Conservation (phyloP, 1,140 invertebrate species). For the Macrotrachela quadricornifera region DNA sequence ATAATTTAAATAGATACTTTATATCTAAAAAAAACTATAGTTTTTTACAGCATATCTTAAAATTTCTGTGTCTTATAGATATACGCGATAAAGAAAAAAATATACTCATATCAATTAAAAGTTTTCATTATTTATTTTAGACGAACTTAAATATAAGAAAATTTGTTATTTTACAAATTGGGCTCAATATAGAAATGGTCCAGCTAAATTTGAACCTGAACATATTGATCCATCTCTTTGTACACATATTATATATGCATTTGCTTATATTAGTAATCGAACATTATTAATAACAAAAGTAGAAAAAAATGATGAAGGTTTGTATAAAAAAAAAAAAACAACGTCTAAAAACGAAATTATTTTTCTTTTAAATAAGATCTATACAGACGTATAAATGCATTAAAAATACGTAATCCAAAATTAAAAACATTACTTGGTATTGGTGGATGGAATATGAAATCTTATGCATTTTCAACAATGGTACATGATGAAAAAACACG, state of each 20-base stretch:
- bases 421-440: slow-evolving; percentile 74
- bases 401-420: slow-evolving; percentile 77
- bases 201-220: slow-evolving; percentile 61
- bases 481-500: slow-evolving; percentile 12
- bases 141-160: slow-evolving; percentile 5
- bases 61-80: too few species aligned
- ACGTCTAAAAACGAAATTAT: neutral
- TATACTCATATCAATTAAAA: too few species aligned
- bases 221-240: slow-evolving; percentile 63
- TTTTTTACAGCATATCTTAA: too few species aligned
- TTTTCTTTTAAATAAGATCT: neutral
- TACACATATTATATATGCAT: slow-evolving; percentile 75
- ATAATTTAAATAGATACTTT: too few species aligned
- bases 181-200: slow-evolving; percentile 64
- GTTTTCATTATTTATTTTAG: neutral
- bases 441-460: slow-evolving; percentile 55
- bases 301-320: slow-evolving; percentile 54
- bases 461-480: slow-evolving; percentile 32
- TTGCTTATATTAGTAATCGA: slow-evolving; percentile 42
- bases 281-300: slow-evolving; percentile 57
- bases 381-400: slow-evolving; percentile 48
- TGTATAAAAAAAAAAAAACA: neutral
- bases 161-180: slow-evolving; percentile 81
- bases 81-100: too few species aligned
- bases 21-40: too few species aligned